These are phyloP conservation scores for Allochrocebus solatus DNA, from an alignment of 2,797 vertebrate species.

Conservation along the genomic window DNA sequence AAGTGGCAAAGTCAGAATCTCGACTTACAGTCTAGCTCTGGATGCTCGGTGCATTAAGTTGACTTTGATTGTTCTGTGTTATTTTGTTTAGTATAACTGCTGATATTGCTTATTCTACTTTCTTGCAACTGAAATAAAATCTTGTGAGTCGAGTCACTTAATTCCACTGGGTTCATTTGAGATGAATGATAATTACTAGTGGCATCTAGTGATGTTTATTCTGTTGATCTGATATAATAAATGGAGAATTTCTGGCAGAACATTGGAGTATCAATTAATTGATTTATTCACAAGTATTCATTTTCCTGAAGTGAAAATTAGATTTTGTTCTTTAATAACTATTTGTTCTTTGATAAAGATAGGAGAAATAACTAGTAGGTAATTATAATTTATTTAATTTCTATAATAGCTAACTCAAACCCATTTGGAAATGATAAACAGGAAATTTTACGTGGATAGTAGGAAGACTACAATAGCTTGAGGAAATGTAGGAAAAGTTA, in stretches of 20 bases:
- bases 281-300: conserved; percentile 32
- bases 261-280: not conserved
- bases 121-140: conserved; percentile 29
- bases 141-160: not conserved
- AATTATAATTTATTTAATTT: conserved; percentile 20
- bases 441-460: not conserved
- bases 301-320: conserved; percentile 52
- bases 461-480: not conserved
- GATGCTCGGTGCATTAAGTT: not conserved
- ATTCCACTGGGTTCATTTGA: conserved; percentile 11
- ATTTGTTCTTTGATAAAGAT: conserved; percentile 23
- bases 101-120: conserved; percentile 31
- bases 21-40: not conserved
- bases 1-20: not conserved
- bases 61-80: not conserved
- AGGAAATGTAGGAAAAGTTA: not conserved
- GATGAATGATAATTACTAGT: conserved; percentile 41
- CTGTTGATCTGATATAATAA: conserved; percentile 27
- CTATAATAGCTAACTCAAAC: not conserved
- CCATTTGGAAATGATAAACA: not conserved
- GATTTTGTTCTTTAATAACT: conserved; percentile 50
- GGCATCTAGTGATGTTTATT: conserved; percentile 8
- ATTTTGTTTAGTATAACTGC: conserved; percentile 7
- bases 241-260: conserved; percentile 25
- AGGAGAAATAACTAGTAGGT: not conserved